Conservation (phyloP, 2,113 vertebrate species). For the Dasypus novemcinctus region DNA sequence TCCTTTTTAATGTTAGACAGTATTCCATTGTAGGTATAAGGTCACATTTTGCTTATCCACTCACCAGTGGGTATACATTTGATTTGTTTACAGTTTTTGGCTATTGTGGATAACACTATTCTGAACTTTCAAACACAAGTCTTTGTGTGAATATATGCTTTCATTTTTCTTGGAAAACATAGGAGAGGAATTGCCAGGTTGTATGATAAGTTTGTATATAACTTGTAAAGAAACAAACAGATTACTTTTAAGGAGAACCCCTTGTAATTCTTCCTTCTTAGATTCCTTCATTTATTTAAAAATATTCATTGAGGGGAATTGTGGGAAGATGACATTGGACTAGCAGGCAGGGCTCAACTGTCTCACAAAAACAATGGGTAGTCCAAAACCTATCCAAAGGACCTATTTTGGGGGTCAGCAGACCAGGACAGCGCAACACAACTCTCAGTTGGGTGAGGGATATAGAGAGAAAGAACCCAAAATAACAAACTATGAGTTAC, state of each 20-base stretch:
- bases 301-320: background rate
- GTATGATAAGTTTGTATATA: background rate
- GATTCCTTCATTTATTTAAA: background rate
- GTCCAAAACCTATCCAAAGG: too few species aligned
- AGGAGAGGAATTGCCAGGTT: background rate
- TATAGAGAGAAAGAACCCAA: too few species aligned
- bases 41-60: background rate
- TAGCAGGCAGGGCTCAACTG: too few species aligned
- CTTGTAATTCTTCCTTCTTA: conserved; percentile 2
- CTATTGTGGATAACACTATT: background rate
- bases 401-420: too few species aligned
- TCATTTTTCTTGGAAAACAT: background rate
- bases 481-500: too few species aligned
- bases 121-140: background rate
- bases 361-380: too few species aligned
- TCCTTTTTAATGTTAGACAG: background rate
- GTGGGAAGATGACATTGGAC: too few species aligned
- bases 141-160: background rate
- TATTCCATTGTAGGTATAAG: background rate
- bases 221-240: conserved; percentile 14
- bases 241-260: background rate
- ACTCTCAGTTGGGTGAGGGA: too few species aligned
- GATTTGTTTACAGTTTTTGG: background rate
- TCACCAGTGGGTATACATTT: background rate
- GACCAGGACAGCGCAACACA: too few species aligned